phyloP scores from a whole-genome alignment of 30 jellyfish, hydroid and myxozoan species.

The Morbakka virulenta region DNA sequence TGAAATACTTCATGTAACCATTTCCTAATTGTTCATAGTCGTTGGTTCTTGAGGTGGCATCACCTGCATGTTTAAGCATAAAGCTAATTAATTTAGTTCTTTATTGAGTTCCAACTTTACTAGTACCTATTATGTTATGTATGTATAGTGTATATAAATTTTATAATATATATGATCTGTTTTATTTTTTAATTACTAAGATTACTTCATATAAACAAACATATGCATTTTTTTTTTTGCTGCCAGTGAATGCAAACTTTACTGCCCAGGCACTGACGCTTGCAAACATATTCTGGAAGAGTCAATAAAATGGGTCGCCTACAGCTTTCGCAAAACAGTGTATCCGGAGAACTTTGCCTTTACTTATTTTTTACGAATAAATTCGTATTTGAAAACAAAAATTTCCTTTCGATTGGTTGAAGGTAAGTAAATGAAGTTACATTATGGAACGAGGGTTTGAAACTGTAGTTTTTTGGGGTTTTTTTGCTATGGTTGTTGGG shows the following conservation, averaged over 20 bases:
- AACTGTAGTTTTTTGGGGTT: too few species aligned
- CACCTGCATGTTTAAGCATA: background rate
- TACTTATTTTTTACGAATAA: constrained; percentile 52
- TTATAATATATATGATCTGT: too few species aligned
- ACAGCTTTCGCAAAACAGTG: constrained; percentile 45
- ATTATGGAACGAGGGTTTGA: background rate
- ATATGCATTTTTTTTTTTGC: background rate
- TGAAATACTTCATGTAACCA: too few species aligned
- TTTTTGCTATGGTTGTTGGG: too few species aligned
- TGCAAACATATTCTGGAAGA: constrained; percentile 36
- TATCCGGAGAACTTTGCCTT: constrained; percentile 31
- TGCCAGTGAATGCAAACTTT: constrained; percentile 52
- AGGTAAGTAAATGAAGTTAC: constrained; percentile 15
- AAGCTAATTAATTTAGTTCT: background rate
- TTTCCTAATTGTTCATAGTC: too few species aligned
- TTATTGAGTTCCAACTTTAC: too few species aligned
- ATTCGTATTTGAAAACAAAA: constrained; percentile 42
- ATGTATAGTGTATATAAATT: too few species aligned
- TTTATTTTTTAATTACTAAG: too few species aligned
- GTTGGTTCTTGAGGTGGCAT: background rate
- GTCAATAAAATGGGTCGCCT: constrained; percentile 60
- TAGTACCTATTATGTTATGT: too few species aligned
- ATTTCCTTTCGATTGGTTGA: constrained; percentile 22
- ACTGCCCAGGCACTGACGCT: constrained; percentile 42
- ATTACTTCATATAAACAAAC: too few species aligned